Conservation (phyloP, 1,140 invertebrate genomes). For the Drosophila hydei region DNA sequence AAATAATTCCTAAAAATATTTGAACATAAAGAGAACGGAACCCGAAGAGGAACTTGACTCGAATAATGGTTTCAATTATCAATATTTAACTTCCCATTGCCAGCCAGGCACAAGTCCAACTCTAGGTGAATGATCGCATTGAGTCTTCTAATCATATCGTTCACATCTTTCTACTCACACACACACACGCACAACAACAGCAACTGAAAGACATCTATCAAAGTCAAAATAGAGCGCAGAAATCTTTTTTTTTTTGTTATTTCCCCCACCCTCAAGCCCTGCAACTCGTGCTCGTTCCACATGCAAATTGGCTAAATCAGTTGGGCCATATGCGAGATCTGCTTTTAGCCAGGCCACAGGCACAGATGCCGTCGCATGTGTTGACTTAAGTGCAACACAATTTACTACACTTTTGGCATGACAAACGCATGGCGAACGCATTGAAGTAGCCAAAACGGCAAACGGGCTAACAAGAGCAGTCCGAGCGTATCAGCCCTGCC, state of each 20-base stretch:
- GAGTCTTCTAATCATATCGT: conserved; percentile 25
- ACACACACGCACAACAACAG: conserved; percentile 13
- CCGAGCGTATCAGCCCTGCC: conserved; percentile 15
- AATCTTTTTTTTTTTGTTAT: conserved; percentile 48
- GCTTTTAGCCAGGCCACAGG: conserved; percentile 21
- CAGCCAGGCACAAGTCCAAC: not conserved
- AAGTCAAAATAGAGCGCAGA: conserved; percentile 75
- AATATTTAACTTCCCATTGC: not conserved
- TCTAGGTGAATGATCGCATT: conserved; percentile 25
- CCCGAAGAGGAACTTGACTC: too few species aligned
- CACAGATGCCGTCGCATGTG: conserved; percentile 52
- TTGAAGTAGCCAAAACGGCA: conserved; percentile 43
- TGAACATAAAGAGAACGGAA: too few species aligned
- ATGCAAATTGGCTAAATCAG: conserved; percentile 44
- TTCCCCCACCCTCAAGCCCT: not conserved
- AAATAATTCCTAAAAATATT: too few species aligned
- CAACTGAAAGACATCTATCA: conserved; percentile 63
- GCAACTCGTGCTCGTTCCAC: not conserved
- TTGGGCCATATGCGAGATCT: conserved; percentile 8
- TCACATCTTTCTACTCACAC: conserved; percentile 23
- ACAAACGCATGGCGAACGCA: conserved; percentile 81
- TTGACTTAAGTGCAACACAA: conserved; percentile 82
- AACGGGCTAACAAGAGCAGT: conserved; percentile 35
- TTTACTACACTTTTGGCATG: conserved; percentile 82
- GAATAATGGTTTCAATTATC: too few species aligned